Base-by-base conservation (phyloP, 1,140 invertebrate species). In the Steinernema khuongi region DNA sequence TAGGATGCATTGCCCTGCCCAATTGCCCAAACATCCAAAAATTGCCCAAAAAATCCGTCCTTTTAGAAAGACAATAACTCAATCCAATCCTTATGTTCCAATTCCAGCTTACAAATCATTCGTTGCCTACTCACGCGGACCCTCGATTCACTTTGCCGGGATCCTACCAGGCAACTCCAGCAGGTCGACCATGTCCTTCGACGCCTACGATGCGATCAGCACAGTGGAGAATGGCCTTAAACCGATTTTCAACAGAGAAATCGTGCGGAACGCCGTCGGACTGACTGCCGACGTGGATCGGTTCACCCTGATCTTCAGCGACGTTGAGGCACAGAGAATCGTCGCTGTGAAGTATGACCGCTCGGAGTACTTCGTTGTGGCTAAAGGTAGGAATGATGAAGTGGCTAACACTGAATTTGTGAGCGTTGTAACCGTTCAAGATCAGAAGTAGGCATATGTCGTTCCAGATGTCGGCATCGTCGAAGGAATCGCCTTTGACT, bases 401-500 rank as follows among this genome's bases (percentile, higher is more conserved):
- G n/a, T n/a, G n/a, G n/a, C n/a, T n/a, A n/a, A n/a, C n/a, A n/a
- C n/a, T n/a, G n/a, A n/a, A n/a, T n/a, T n/a, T n/a, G n/a, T n/a
- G n/a, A n/a, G n/a, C n/a, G n/a, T n/a, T n/a, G n/a, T n/a, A n/a
- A n/a, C n/a, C n/a, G n/a, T n/a, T n/a, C n/a, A n/a, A n/a, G n/a
- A n/a, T n/a, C n/a, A n/a, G n/a, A n/a, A n/a, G n/a, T n/a, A 60
- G 22, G 22, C 50, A 4, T 17, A 60, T 60, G 14, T n/a, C n/a
- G n/a, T 60, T 60, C 26, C 50, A 60, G 50, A 60, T 22, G 74
- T 75, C 87, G 91, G 91, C 1, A 90, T 91, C 0, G 92, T 92
- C 0, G 92, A 94, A 87, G 93, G 93, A 18, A 85, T 94, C 79
- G 90, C 92, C 22, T 93, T 89, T 85, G 91, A 92, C 78, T 86